Evolutionary conservation across 2,113 vertebrate genomes (phyloP).

Genomic region (Charadrius vociferus): DNA sequence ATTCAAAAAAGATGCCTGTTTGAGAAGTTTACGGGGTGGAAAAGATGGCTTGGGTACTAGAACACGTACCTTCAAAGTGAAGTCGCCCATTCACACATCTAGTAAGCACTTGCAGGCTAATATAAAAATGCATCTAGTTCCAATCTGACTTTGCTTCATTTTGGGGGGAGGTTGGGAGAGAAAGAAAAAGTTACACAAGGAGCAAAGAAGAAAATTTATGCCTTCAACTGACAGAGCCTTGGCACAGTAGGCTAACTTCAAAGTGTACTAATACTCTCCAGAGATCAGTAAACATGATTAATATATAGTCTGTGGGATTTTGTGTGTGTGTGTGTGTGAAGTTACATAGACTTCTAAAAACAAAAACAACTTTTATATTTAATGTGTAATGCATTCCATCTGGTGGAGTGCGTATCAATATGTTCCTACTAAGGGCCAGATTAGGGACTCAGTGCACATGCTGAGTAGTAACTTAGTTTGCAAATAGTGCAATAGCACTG

Average conservation of each 20-base stretch:
- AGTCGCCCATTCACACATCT: not conserved
- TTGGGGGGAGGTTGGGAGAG: not conserved
- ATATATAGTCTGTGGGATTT: conserved; percentile 16
- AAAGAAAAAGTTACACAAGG: conserved; percentile 24
- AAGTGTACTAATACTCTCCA: conserved; percentile 57
- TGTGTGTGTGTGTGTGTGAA: conserved; percentile 18
- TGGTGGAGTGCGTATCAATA: not conserved
- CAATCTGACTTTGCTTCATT: not conserved
- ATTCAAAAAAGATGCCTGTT: not conserved
- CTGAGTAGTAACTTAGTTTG: not conserved
- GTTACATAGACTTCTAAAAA: conserved; percentile 44
- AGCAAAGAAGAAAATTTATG: conserved; percentile 41
- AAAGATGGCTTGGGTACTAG: not conserved
- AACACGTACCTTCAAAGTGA: not conserved
- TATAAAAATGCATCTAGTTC: not conserved
- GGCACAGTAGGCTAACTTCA: conserved; percentile 46
- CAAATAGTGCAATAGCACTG: not conserved
- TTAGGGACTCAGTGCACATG: not conserved
- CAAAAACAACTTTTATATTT: conserved; percentile 54
- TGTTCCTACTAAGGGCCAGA: conserved; percentile 12
- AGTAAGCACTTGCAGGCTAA: not conserved
- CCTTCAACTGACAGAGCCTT: conserved; percentile 36
- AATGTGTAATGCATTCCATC: conserved; percentile 22
- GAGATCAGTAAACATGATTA: conserved; percentile 52
- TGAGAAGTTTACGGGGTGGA: not conserved